Evolutionary conservation across 2,113 vertebrate genomes (phyloP).

Genomic region (Tetraodon nigroviridis): DNA sequence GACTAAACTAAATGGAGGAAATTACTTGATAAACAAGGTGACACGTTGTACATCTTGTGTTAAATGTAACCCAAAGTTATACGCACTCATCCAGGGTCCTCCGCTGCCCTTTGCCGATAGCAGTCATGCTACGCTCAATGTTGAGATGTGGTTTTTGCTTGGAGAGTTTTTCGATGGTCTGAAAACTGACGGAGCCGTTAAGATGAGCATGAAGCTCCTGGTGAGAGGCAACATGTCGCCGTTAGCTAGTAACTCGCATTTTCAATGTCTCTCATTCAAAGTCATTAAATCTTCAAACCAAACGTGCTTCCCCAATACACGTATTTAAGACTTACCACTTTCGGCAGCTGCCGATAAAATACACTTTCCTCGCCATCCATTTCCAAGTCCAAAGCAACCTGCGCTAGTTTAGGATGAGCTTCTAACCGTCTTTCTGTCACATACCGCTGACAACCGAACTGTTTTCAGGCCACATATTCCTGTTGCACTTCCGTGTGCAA

Average conservation of each 20-base stretch:
- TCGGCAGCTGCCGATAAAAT: conserved; percentile 72
- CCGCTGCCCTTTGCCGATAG: conserved; percentile 84
- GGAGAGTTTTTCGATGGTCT: conserved; percentile 87
- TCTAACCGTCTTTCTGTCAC: neutral
- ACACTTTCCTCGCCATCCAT: conserved; percentile 60
- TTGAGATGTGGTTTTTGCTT: conserved; percentile 82
- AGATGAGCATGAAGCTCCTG: conserved; percentile 98
- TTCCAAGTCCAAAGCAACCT: neutral
- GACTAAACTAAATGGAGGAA: neutral
- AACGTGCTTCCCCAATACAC: neutral
- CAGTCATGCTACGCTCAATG: conserved; percentile 81
- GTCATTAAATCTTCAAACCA: fast-evolving
- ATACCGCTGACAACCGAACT: conserved; percentile 6
- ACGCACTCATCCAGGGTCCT: conserved; percentile 89
- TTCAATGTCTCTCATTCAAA: neutral
- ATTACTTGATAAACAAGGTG: neutral
- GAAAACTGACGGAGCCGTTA: conserved; percentile 88
- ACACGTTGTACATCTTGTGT: neutral
- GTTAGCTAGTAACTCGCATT: conserved; percentile 28
- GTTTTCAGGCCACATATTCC: conserved; percentile 59
- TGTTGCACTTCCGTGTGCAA: conserved; percentile 44
- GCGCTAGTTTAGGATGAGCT: neutral
- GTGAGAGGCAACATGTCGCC: conserved; percentile 17
- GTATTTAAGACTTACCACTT: conserved; percentile 65
- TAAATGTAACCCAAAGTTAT: neutral